Evolutionary conservation across 2,113 vertebrate species (phyloP), one percentile per base, ranked within the genome.

Genomic region (Paralichthys olivaceus): DNA sequence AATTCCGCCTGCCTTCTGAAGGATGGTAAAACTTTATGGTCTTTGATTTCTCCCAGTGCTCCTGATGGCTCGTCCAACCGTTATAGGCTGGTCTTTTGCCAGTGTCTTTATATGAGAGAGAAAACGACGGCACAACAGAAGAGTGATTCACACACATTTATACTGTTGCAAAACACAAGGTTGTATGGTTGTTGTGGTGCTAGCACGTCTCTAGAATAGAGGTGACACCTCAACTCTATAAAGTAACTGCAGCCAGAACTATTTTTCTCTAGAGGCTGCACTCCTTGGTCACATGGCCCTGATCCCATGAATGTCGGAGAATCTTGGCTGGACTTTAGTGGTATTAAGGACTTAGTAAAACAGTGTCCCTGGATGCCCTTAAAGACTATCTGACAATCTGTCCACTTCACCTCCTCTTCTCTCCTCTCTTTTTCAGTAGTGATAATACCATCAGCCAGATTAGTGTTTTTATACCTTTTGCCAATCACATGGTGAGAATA

Each of bases 311-410:
- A 81, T 75, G 64, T 77, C 20, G 25, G 72, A 76, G 67, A 79
- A 69, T 81, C 32, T 72, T 82, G 60, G 7, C 63, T 68, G 32
- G 69, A 73, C 75, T 80, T 80, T 68, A 81, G 68, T 70, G 81
- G 80, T 54, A 62, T 86, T 89, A 86, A 49, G 74, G 79, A 83
- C 70, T 86, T 83, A 83, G 77, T 64, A 69, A 59, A 56, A 7
- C 51, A 68, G 23, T 79, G 57, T 85, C 80, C 72, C 67, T 69
- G 51, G 47, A 53, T 60, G 65, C 62, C 74, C 80, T 43, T 59
- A 51, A 84, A 71, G 82, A 83, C 66, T 77, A 81, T 83, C 61
- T 80, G 68, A 75, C 75, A 80, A 84, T 63, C 67, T 84, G 73
- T 70, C 78, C 80, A 54, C 57, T 76, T 87, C 56, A 76, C 57